Percentiles rank a stretch among this genome's conserved stretches.
These are phyloP conservation scores for Rhadina sibilatrix DNA, from an alignment of 2,113 vertebrate genomes.

Conservation along the genomic window DNA sequence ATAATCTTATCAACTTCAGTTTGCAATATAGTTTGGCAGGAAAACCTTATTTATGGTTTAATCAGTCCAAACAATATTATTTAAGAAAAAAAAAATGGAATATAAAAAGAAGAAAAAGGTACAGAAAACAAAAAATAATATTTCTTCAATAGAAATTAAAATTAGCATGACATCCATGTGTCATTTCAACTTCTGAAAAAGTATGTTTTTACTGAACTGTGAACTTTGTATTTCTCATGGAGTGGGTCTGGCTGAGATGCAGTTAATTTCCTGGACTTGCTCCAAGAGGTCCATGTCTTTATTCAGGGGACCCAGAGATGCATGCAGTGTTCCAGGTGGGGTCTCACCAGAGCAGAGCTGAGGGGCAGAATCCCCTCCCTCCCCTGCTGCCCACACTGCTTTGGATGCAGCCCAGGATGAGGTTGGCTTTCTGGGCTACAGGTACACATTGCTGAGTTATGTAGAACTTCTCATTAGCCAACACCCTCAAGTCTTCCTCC, in stretches of 20 bases:
- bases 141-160: not conserved
- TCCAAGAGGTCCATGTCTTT: not conserved
- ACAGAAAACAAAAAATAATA: not conserved
- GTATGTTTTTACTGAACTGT: not conserved
- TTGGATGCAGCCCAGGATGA: not conserved
- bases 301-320: not conserved
- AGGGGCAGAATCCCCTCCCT: not conserved
- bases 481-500: not conserved
- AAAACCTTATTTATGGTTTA: not conserved
- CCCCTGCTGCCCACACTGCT: rapidly evolving
- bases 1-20: not conserved
- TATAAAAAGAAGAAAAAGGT: not conserved
- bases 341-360: not conserved
- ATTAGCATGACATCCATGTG: not conserved
- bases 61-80: not conserved
- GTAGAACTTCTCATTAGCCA: not conserved
- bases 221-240: not conserved
- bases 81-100: not conserved
- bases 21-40: not conserved
- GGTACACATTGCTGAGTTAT: not conserved
- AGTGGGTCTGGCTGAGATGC: not conserved
- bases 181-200: not conserved
- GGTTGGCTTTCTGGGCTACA: not conserved
- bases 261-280: not conserved
- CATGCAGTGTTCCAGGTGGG: rapidly evolving